These are phyloP conservation scores for Aphelenchoides avenae DNA, from an alignment of 1,140 invertebrate genomes.

Conservation along the genomic window DNA sequence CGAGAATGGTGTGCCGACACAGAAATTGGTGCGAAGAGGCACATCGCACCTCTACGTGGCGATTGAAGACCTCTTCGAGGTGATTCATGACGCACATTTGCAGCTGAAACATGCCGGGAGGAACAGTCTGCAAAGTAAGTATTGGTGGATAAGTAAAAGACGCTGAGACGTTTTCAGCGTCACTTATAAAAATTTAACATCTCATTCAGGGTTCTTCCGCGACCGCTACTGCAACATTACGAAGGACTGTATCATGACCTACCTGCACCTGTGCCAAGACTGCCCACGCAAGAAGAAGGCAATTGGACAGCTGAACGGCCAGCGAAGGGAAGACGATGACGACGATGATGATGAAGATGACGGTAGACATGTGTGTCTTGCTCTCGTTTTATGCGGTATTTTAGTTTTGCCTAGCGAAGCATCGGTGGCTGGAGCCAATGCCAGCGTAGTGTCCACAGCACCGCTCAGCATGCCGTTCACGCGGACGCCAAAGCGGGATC, in stretches of 20 bases:
- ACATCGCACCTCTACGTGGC: constrained; percentile 1
- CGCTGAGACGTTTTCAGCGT: too few species aligned
- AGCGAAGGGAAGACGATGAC: constrained; percentile 3
- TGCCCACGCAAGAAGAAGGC: constrained; percentile 16
- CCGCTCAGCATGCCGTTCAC: constrained; percentile 1
- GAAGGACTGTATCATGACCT: constrained; percentile 21
- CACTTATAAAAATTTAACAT: too few species aligned
- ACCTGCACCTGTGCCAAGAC: constrained; percentile 6
- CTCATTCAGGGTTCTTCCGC: constrained; percentile 15
- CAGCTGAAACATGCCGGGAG: constrained; percentile 15
- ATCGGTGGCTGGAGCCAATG: background rate
- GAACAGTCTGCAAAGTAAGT: constrained; percentile 11
- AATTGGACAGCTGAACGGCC: background rate
- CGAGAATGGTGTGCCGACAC: background rate
- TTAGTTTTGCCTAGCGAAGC: background rate
- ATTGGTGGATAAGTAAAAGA: too few species aligned
- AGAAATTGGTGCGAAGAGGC: background rate
- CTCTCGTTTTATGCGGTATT: too few species aligned
- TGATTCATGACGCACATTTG: constrained; percentile 7
- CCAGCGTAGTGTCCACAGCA: constrained; percentile 3
- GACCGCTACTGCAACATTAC: constrained; percentile 18
- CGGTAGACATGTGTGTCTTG: too few species aligned
- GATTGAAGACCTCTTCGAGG: constrained; percentile 19
- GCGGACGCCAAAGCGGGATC: background rate
- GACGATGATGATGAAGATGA: constrained; percentile 10